A percentile compares a stretch with the other conserved stretches of the same genome.
Conservation (phyloP, 2,113 vertebrate genomes). For the Salvelinus sp. region DNA sequence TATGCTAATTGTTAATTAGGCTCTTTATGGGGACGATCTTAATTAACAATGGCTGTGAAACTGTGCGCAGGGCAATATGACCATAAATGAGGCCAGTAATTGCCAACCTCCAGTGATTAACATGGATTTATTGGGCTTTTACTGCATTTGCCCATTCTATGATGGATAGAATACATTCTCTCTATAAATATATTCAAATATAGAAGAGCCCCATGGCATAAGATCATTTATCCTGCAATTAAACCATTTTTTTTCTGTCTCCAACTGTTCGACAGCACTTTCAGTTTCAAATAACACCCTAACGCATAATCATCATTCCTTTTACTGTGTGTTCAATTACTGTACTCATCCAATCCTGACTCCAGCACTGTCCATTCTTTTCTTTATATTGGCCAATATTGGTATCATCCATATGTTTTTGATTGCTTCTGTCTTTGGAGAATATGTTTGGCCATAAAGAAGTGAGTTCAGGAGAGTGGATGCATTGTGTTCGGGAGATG, state of each 20-base stretch:
- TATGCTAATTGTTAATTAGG: slow-evolving; percentile 99
- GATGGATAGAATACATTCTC: slow-evolving; percentile 53
- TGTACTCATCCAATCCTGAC: neutral
- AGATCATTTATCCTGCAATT: slow-evolving; percentile 19
- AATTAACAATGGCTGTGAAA: slow-evolving; percentile 91
- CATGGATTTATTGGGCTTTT: slow-evolving; percentile 77
- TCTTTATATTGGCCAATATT: neutral
- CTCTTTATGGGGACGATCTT: slow-evolving; percentile 90
- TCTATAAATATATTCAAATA: slow-evolving; percentile 41
- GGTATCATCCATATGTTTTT: neutral
- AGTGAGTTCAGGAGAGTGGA: slow-evolving; percentile 64
- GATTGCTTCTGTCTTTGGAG: slow-evolving; percentile 1
- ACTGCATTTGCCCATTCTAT: slow-evolving; percentile 58
- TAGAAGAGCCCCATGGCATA: slow-evolving; percentile 2
- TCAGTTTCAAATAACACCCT: neutral
- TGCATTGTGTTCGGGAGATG: slow-evolving; percentile 69
- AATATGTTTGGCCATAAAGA: slow-evolving; percentile 58
- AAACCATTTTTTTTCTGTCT: slow-evolving; percentile 1
- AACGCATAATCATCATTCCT: neutral
- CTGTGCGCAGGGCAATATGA: slow-evolving; percentile 58
- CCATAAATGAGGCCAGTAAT: slow-evolving; percentile 78
- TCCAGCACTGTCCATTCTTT: neutral
- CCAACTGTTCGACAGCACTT: neutral
- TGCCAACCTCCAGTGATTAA: slow-evolving; percentile 71
- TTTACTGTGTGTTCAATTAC: neutral